Evolutionary conservation across 2,797 vertebrate genomes (phyloP).

Genomic region (Leptatherina wallacei): DNA sequence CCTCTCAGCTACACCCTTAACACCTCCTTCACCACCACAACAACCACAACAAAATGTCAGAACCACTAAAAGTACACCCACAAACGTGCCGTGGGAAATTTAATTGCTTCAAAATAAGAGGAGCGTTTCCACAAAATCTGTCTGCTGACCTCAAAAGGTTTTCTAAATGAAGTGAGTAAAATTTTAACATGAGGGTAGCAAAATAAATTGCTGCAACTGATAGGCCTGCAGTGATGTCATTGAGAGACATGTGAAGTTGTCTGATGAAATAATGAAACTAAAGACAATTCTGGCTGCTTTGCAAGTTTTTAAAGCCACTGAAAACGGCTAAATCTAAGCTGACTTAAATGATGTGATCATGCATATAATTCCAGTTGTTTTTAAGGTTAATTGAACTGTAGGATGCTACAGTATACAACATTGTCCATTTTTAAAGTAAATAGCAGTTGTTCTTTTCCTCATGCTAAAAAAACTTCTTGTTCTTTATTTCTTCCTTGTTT

Average conservation of each 20-base stretch:
- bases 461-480: too few relatives aligned
- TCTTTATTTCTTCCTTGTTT: too few relatives aligned
- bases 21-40: slow-evolving; percentile 43
- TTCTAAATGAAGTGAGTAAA: slow-evolving; percentile 10
- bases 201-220: neutral
- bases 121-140: slow-evolving; percentile 18
- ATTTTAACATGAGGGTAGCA: neutral
- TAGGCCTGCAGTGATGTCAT: neutral
- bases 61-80: slow-evolving; percentile 50
- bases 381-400: too few relatives aligned
- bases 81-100: slow-evolving; percentile 31
- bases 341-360: too few relatives aligned
- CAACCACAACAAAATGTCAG: slow-evolving; percentile 69
- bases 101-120: slow-evolving; percentile 16
- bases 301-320: too few relatives aligned
- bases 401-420: too few relatives aligned
- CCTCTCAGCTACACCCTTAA: slow-evolving; percentile 43
- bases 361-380: too few relatives aligned
- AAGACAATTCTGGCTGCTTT: neutral
- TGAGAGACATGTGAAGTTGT: neutral
- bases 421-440: too few relatives aligned
- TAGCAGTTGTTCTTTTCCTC: too few relatives aligned
- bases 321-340: too few relatives aligned
- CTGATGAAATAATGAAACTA: neutral
- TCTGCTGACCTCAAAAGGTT: slow-evolving; percentile 3